These are phyloP conservation scores for Lasiommata megera DNA, from an alignment of 2,888 invertebrate genomes.

Conservation along the genomic window DNA sequence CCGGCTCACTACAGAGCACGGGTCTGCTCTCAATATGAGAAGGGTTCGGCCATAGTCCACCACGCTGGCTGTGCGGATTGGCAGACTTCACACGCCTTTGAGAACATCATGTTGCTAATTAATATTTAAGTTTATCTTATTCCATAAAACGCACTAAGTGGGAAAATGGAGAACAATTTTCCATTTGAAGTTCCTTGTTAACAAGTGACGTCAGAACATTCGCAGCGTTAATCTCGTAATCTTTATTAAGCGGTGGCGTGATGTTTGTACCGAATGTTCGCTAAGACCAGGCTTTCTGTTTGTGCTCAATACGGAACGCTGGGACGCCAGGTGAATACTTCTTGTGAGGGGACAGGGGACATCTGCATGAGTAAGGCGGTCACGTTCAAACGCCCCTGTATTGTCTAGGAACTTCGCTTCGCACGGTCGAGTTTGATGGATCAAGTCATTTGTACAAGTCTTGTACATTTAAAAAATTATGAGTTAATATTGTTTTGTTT, in stretches of 20 bases:
- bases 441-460: no score
- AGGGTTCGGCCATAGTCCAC: no score
- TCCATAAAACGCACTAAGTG: no score
- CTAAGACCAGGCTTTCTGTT: slow-evolving; percentile 46
- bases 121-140: no score
- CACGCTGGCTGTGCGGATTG: no score
- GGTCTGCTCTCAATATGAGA: no score
- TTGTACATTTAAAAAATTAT: no score
- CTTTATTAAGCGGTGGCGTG: slow-evolving; percentile 49
- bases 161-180: slow-evolving; percentile 1
- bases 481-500: no score
- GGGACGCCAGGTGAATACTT: slow-evolving; percentile 64
- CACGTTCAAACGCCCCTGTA: slow-evolving; percentile 68
- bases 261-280: slow-evolving; percentile 46
- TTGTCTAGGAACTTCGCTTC: slow-evolving; percentile 41
- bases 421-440: slow-evolving; percentile 25
- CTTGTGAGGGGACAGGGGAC: slow-evolving; percentile 42
- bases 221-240: slow-evolving; percentile 40
- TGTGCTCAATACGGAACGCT: slow-evolving; percentile 49
- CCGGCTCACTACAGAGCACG: no score
- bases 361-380: slow-evolving; percentile 78
- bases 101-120: no score
- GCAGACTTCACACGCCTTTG: no score
- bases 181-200: slow-evolving; percentile 13
- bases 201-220: slow-evolving; percentile 19